phyloP scores from a whole-genome alignment of 1,140 invertebrate species.

The Protaetia brevitarsis region DNA sequence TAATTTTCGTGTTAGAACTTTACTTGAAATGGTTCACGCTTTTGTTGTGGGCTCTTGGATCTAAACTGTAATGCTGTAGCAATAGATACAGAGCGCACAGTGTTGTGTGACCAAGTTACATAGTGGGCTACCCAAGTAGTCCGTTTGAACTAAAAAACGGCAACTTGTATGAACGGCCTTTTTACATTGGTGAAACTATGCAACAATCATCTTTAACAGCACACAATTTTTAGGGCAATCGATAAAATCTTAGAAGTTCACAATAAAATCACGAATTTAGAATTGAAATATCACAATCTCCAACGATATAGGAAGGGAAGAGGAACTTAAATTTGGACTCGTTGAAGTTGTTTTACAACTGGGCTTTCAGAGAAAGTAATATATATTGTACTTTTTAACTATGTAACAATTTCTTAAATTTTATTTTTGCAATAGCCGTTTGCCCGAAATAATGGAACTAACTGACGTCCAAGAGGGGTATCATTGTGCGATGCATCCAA shows the following conservation, averaged over 20 bases:
- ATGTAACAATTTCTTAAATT: neutral
- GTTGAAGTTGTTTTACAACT: slow-evolving; percentile 92
- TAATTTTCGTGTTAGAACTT: no score
- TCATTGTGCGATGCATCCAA: slow-evolving; percentile 97
- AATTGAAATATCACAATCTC: slow-evolving; percentile 52
- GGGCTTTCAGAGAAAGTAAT: slow-evolving; percentile 80
- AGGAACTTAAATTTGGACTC: slow-evolving; percentile 85
- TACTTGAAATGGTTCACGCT: no score
- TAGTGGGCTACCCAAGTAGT: no score
- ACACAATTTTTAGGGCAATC: slow-evolving; percentile 58
- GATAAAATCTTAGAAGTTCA: slow-evolving; percentile 54
- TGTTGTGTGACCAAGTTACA: no score
- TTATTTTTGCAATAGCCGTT: slow-evolving; percentile 66
- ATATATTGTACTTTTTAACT: no score
- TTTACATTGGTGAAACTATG: no score
- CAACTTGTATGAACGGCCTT: no score
- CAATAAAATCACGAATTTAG: slow-evolving; percentile 42
- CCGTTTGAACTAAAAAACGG: no score
- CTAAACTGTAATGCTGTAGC: no score
- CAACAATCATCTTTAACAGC: neutral
- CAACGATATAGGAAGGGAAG: slow-evolving; percentile 53
- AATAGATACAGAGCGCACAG: no score
- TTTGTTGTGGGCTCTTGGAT: no score
- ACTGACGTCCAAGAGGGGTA: slow-evolving; percentile 98
- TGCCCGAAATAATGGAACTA: slow-evolving; percentile 82